These are phyloP conservation scores for Drosophila picticornis DNA, from an alignment of 2,888 invertebrate species.

Conservation along the genomic window DNA sequence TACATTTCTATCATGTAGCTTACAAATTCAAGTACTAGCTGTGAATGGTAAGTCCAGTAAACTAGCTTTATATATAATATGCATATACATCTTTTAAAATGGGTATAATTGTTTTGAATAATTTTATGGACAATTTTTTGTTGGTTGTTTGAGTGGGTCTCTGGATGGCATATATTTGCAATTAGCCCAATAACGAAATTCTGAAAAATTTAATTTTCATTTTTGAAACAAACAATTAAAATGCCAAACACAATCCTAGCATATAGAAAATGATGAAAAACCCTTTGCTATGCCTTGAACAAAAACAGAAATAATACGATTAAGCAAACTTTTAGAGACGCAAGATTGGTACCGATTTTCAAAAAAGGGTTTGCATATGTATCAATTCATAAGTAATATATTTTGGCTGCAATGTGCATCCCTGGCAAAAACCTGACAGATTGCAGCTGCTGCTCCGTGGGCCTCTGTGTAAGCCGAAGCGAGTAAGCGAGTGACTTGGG, in stretches of 20 bases:
- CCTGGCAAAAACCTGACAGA: slow-evolving; percentile 55
- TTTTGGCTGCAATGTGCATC: slow-evolving; percentile 15
- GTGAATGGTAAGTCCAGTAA: background rate
- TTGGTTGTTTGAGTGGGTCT: background rate
- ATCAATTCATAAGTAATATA: background rate
- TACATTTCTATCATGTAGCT: background rate
- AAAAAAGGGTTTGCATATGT: background rate
- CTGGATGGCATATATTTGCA: background rate
- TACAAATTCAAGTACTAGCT: background rate
- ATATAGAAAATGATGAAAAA: background rate
- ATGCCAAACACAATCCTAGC: background rate
- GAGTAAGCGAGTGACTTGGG: slow-evolving; percentile 70
- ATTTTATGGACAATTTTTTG: background rate
- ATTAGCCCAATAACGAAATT: background rate
- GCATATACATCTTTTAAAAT: background rate
- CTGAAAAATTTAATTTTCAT: background rate
- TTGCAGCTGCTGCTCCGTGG: slow-evolving; percentile 67
- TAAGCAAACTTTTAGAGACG: background rate
- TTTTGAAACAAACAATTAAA: background rate
- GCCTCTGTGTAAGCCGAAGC: slow-evolving; percentile 59
- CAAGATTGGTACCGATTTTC: background rate
- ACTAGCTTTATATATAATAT: background rate
- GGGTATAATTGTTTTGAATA: background rate
- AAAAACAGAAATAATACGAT: background rate
- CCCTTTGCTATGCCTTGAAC: background rate